Percentiles rank a stretch among this genome's conserved stretches.
Conservation (phyloP, 2,113 vertebrate species). For the Erythrocercus mccallii region DNA sequence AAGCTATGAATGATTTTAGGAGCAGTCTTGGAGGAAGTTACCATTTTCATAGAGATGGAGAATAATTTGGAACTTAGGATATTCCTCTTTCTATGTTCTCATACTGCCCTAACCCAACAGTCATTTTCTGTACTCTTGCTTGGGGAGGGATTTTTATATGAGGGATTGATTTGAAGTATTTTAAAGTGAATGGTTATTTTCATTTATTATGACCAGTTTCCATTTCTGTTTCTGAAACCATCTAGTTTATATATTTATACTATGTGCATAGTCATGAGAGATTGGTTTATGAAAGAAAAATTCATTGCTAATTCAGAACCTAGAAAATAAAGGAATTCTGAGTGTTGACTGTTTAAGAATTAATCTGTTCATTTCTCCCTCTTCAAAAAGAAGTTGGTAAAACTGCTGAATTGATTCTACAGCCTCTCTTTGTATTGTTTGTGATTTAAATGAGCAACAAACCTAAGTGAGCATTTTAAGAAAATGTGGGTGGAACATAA, state of each 20-base stretch:
- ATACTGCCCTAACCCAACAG: background rate
- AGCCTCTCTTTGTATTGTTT: background rate
- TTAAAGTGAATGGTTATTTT: background rate
- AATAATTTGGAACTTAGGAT: background rate
- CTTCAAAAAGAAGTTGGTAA: background rate
- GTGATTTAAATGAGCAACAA: background rate
- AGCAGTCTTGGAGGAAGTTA: background rate
- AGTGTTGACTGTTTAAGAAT: conserved; percentile 24
- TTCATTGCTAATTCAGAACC: conserved; percentile 4
- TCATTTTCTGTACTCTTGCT: background rate
- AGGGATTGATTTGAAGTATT: background rate
- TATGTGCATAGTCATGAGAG: background rate
- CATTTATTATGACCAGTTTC: background rate
- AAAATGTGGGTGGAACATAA: background rate
- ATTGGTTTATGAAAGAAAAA: conserved; percentile 14
- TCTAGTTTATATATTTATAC: conserved; percentile 47
- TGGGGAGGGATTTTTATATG: conserved; percentile 10
- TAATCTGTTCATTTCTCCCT: conserved; percentile 20
- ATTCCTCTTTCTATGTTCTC: background rate
- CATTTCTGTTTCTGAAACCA: conserved; percentile 25
- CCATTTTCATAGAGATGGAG: background rate
- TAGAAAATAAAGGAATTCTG: conserved; percentile 52
- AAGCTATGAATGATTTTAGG: background rate
- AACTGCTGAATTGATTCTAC: background rate
- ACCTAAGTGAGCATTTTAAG: background rate